Evolutionary conservation across 2,113 vertebrate genomes (phyloP).

Genomic region (Lasiurus borealis): DNA sequence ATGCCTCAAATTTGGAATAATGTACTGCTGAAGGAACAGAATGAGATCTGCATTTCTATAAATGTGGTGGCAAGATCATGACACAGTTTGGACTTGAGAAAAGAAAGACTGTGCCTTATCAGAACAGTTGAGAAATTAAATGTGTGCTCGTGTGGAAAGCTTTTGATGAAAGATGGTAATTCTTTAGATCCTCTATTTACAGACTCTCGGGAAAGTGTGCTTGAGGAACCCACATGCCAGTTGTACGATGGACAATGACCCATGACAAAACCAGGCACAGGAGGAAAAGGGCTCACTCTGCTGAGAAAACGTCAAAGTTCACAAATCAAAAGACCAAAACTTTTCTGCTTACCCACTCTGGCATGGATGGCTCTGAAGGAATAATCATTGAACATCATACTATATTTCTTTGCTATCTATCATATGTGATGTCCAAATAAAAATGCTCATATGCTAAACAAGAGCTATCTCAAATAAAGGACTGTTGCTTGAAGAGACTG

Average conservation of each 20-base stretch:
- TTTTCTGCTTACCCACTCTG: neutral
- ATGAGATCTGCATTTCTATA: constrained; percentile 53
- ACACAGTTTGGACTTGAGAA: constrained; percentile 6
- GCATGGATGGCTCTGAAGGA: neutral
- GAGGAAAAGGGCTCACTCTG: neutral
- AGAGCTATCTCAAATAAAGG: neutral
- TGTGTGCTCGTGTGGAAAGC: constrained; percentile 58
- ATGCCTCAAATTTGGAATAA: constrained; percentile 41
- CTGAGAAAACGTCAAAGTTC: neutral
- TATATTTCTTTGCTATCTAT: neutral
- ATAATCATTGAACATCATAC: neutral
- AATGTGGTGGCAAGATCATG: constrained; percentile 16
- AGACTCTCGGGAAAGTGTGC: constrained; percentile 8
- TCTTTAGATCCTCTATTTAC: constrained; percentile 37
- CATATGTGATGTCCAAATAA: neutral
- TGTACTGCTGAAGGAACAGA: neutral
- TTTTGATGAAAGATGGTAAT: constrained; percentile 52
- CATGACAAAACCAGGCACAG: neutral
- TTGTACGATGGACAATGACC: neutral
- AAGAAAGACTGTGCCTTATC: constrained; percentile 58
- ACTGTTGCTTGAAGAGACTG: neutral
- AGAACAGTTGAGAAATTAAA: constrained; percentile 63
- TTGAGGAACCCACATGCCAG: neutral
- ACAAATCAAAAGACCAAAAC: too few species aligned
- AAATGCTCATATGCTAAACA: neutral